Evolutionary conservation across 2,797 vertebrate species (phyloP).

Genomic region (Phataginus tricuspis): DNA sequence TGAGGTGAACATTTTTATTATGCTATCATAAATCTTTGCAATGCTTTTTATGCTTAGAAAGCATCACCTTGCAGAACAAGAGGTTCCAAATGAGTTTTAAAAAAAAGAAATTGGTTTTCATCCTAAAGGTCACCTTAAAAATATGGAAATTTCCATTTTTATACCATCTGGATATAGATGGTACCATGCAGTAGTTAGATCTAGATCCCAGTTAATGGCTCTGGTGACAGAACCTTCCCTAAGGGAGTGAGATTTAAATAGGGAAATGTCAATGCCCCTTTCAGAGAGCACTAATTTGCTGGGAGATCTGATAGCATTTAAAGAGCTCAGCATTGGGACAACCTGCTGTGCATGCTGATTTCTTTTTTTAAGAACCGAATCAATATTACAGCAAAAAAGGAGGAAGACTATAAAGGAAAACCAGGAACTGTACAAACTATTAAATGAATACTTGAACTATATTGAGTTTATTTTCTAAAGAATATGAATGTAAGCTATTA

Average conservation of each 20-base stretch:
- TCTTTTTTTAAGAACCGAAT: not conserved
- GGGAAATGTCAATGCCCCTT: slow-evolving; percentile 80
- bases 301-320: slow-evolving; percentile 70
- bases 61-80: slow-evolving; percentile 63
- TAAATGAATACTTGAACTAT: not conserved
- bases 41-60: slow-evolving; percentile 73
- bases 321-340: slow-evolving; percentile 44
- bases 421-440: not conserved
- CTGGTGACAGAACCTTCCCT: slow-evolving; percentile 69
- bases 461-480: not conserved
- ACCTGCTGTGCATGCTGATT: slow-evolving; percentile 12
- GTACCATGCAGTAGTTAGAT: slow-evolving; percentile 70
- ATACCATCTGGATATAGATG: slow-evolving; percentile 69
- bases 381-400: not conserved
- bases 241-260: slow-evolving; percentile 79
- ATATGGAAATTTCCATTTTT: slow-evolving; percentile 82
- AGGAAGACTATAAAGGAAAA: slow-evolving; percentile 16
- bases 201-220: slow-evolving; percentile 78
- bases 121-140: slow-evolving; percentile 82
- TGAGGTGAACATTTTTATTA: slow-evolving; percentile 64
- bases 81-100: slow-evolving; percentile 33
- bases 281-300: slow-evolving; percentile 75
- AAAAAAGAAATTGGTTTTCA: slow-evolving; percentile 66
- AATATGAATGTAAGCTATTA: not conserved
- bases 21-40: slow-evolving; percentile 74